Base-by-base conservation (phyloP, 2,113 vertebrate genomes). In the Cebus imitator region DNA sequence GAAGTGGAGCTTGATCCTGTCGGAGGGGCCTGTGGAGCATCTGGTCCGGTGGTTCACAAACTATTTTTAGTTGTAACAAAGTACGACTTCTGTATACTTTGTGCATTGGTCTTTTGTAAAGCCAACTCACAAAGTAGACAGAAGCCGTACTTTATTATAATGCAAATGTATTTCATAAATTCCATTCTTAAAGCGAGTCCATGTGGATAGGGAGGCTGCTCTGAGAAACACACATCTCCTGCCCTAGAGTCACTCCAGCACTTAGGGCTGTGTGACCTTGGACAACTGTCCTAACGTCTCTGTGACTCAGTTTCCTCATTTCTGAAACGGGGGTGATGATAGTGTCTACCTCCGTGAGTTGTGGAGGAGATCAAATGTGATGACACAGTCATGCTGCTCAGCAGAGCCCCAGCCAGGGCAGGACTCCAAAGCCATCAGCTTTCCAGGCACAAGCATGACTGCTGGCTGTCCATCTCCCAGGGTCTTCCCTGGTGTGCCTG, bases 361-460 rank as follows among this genome's bases (percentile, higher is more conserved):
- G 6, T 1, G 20, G 76, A 5, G 16, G 11, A 61, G 91, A 52
- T 25, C 17, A 37, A 30, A 57, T 0, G 1, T 52, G 14, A 52
- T 6, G 2, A 2, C 16, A 3, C 3, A 9, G 73, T 14, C 1
- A 3, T 2, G 0, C 17, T 32, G 61, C 80, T 32, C 0, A 2
- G n/a, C 57, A 9, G 37, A 37, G 14, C 14, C 75, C 21, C 1
- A 1, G 84, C 57, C 57, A 1, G 23, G 21, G 35, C 6, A n/a
- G 3, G 20, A 37, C 12, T 4, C 3, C n/a, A 17, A 0, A 14
- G 8, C 84, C 1, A 0, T 4, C 0, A 5, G n/a, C 11, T 16
- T 43, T 21, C 18, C 27, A 5, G 0, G 0, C 23, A 20, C 5
- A 0, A 8, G 12, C 61, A 32, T 11, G 58, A 32, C 58, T 6